These are phyloP conservation scores for Tachuris rubrigastra DNA, from an alignment of 2,113 vertebrate genomes.

Conservation along the genomic window DNA sequence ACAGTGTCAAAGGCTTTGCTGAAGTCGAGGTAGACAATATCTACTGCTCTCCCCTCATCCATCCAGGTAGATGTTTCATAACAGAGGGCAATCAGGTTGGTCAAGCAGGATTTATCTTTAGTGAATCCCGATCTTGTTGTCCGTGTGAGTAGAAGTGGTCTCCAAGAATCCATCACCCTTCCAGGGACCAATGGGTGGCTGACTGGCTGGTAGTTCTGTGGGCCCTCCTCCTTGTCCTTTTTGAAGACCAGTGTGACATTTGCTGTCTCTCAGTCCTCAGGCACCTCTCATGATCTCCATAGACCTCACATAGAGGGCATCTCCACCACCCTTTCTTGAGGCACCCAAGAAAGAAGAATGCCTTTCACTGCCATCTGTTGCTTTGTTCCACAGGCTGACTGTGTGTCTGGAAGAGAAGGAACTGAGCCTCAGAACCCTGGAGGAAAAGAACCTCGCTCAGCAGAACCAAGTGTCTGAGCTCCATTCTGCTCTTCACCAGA, in stretches of 20 bases:
- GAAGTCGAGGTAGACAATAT: not conserved
- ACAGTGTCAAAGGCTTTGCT: not conserved
- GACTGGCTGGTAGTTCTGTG: not conserved
- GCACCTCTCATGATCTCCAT: not conserved
- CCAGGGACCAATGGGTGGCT: not conserved
- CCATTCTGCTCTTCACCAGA: constrained; percentile 39
- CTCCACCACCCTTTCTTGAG: not conserved
- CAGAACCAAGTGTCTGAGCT: constrained; percentile 44
- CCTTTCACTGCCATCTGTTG: not conserved
- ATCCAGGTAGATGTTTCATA: not conserved
- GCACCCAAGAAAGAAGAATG: not conserved
- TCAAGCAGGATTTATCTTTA: not conserved
- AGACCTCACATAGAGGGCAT: too few species aligned
- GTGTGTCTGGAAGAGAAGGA: constrained; percentile 69
- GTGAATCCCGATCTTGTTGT: not conserved
- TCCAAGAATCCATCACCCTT: not conserved
- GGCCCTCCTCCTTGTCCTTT: not conserved
- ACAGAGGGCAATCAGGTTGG: not conserved
- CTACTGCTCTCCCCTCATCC: not conserved
- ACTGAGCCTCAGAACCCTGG: constrained; percentile 53
- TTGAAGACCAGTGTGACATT: not conserved
- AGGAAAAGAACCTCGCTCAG: constrained; percentile 58
- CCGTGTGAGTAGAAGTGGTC: not conserved
- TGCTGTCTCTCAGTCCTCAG: not conserved
- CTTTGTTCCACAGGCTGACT: constrained; percentile 37